Evolutionary conservation across 2,113 vertebrate species (phyloP).

Genomic region (Halichoeres trimaculatus): DNA sequence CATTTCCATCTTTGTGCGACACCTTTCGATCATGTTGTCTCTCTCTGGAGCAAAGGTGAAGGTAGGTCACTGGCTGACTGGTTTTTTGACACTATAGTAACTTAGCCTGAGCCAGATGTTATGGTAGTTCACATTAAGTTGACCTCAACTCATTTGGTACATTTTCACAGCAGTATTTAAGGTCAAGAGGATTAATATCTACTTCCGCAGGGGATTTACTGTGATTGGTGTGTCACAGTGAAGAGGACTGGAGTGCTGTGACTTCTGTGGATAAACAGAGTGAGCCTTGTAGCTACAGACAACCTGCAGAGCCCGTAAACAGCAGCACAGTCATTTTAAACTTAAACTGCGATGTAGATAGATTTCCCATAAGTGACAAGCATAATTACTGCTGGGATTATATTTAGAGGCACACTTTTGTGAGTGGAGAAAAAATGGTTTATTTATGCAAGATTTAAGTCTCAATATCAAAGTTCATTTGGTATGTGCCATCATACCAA

Average conservation of each 20-base stretch:
- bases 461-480: too few relatives aligned
- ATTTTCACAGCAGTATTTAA: conserved; percentile 5
- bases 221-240: conserved; percentile 14
- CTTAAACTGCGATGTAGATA: neutral
- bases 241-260: neutral
- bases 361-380: neutral
- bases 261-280: neutral
- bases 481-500: too few relatives aligned
- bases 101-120: neutral
- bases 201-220: neutral
- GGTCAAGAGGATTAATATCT: conserved; percentile 38
- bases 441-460: neutral
- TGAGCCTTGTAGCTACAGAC: neutral
- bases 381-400: neutral
- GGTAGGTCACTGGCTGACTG: conserved; percentile 1
- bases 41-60: neutral
- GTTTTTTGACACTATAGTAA: neutral
- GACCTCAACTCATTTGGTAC: conserved; percentile 5
- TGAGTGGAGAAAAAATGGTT: neutral
- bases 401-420: neutral
- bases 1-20: neutral
- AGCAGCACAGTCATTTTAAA: neutral
- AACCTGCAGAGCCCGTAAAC: neutral
- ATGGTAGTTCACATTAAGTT: neutral
- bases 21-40: conserved; percentile 10